Conservation (phyloP, 2,113 vertebrate species). For the Xenus cinereus region DNA sequence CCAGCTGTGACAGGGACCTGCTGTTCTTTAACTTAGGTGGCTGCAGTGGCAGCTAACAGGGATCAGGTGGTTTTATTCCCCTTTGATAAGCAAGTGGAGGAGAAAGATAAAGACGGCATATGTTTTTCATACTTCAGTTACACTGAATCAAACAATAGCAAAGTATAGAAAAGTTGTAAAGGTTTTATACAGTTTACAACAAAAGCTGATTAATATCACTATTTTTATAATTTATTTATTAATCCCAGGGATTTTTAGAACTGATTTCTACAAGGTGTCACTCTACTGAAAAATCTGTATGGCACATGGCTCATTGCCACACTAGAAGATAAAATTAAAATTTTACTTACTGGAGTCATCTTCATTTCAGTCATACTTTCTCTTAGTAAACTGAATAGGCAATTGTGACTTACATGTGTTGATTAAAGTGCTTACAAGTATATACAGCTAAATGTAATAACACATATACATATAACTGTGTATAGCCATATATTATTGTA, state of each 20-base stretch:
- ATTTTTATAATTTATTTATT: background rate
- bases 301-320: background rate
- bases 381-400: background rate
- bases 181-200: background rate
- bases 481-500: background rate
- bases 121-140: background rate
- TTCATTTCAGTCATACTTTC: background rate
- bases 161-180: background rate
- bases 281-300: background rate
- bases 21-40: background rate
- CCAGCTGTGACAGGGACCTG: background rate
- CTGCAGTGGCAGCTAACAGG: background rate
- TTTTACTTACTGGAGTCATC: background rate
- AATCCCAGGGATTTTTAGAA: background rate
- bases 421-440: background rate
- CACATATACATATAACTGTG: background rate
- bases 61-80: background rate
- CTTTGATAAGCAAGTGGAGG: background rate
- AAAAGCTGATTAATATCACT: background rate
- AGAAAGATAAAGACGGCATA: background rate
- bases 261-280: background rate
- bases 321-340: background rate
- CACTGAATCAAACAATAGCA: background rate
- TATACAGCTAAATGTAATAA: background rate
- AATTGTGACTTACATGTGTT: background rate